These are phyloP conservation scores for Cheilinus undulatus DNA, from an alignment of 2,113 vertebrate genomes.

Conservation along the genomic window DNA sequence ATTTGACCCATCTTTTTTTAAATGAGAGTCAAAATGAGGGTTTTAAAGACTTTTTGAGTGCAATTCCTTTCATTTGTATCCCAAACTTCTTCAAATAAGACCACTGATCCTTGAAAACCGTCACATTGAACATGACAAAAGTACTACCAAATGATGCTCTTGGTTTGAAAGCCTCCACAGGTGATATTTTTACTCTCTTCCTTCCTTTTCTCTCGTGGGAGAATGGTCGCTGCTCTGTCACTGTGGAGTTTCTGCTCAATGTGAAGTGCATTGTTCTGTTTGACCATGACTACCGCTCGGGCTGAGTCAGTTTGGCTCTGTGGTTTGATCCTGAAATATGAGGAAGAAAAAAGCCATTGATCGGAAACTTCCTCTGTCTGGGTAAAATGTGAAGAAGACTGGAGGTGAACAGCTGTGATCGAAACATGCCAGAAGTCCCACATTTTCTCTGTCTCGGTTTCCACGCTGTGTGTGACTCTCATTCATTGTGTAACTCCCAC, in stretches of 20 bases:
- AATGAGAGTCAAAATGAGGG: too few relatives aligned
- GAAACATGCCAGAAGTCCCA: neutral
- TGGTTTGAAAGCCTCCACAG: neutral
- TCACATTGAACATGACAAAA: neutral
- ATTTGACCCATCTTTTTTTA: too few relatives aligned
- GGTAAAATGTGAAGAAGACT: conserved; percentile 17
- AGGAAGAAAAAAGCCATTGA: conserved; percentile 1
- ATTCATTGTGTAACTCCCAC: neutral
- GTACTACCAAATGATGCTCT: neutral
- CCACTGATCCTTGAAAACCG: neutral
- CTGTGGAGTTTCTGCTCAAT: neutral
- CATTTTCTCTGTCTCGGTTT: neutral
- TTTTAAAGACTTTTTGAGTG: too few relatives aligned
- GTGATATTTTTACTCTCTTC: neutral
- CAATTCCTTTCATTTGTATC: too few relatives aligned
- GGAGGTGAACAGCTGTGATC: conserved; percentile 38
- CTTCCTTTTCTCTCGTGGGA: neutral
- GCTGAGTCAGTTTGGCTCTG: neutral
- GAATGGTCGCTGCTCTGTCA: neutral
- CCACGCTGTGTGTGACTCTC: neutral
- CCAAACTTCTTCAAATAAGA: neutral
- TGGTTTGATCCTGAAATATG: conserved; percentile 5
- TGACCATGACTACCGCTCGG: neutral
- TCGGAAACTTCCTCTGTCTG: conserved; percentile 6
- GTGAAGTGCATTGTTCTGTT: neutral